Evolutionary conservation across 2,888 invertebrate genomes (phyloP).

Genomic region (Sinelater perroti): DNA sequence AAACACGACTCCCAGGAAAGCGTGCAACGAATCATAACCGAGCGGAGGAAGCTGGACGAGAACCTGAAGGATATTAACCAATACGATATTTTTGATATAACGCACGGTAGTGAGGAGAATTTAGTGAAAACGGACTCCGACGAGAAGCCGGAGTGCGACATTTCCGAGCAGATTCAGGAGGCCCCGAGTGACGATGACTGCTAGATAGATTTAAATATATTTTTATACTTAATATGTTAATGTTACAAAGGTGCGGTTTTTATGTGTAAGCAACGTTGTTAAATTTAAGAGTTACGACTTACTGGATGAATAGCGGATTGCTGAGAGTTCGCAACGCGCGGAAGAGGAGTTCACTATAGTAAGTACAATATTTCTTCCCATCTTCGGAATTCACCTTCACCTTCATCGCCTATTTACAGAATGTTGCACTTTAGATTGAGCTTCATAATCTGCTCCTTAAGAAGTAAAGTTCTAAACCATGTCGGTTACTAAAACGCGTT

Average conservation of each 20-base stretch:
- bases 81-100: constrained; percentile 57
- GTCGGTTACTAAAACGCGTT: too few species aligned
- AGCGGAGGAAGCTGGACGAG: constrained; percentile 68
- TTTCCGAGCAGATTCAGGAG: constrained; percentile 22
- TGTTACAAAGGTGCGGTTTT: constrained; percentile 16
- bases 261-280: constrained; percentile 11
- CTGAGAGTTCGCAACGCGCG: not conserved
- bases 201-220: constrained; percentile 34
- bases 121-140: constrained; percentile 33
- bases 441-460: too few species aligned
- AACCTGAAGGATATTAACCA: constrained; percentile 55
- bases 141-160: constrained; percentile 27
- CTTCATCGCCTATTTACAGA: too few species aligned
- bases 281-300: constrained; percentile 3
- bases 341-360: not conserved
- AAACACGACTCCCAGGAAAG: constrained; percentile 62
- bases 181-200: constrained; percentile 26
- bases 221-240: constrained; percentile 34
- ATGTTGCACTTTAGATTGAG: too few species aligned
- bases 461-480: too few species aligned
- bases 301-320: too few species aligned
- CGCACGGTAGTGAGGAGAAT: constrained; percentile 51
- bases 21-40: constrained; percentile 70
- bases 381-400: too few species aligned
- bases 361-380: too few species aligned